Conservation (phyloP, 1,140 invertebrate genomes). For the Atta cephalotes region DNA sequence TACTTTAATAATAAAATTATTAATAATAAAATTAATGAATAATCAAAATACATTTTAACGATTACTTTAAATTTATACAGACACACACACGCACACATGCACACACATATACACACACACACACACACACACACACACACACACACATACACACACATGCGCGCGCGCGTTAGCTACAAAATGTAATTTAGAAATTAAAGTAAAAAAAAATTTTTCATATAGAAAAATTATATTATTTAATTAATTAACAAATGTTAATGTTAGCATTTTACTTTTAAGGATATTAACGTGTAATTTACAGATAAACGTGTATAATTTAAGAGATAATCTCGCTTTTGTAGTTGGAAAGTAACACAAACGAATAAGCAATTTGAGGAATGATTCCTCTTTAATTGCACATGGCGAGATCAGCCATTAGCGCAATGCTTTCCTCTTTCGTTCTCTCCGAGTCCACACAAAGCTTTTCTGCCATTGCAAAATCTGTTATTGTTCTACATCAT, state of each 20-base stretch:
- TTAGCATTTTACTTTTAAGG: background rate
- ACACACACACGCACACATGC: no score
- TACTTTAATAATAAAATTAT: background rate
- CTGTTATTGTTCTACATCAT: conserved; percentile 50
- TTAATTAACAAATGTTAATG: conserved; percentile 16
- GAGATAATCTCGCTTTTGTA: background rate
- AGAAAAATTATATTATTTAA: background rate
- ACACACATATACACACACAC: no score
- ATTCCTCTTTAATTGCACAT: conserved; percentile 64
- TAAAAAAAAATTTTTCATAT: background rate
- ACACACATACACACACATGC: no score
- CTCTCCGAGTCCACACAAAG: conserved; percentile 20
- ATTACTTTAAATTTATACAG: background rate
- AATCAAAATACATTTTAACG: background rate
- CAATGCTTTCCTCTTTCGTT: conserved; percentile 54
- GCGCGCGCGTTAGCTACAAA: no score
- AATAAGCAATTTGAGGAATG: conserved; percentile 61
- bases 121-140: no score
- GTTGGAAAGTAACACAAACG: conserved; percentile 56
- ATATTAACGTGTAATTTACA: conserved; percentile 4
- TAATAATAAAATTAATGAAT: background rate
- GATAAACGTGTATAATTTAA: conserved; percentile 19
- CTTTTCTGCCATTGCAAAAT: conserved; percentile 43
- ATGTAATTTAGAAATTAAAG: background rate
- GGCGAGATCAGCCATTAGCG: conserved; percentile 55